phyloP scores from a whole-genome alignment of 2,797 vertebrate species.

The Galago senegalensis region DNA sequence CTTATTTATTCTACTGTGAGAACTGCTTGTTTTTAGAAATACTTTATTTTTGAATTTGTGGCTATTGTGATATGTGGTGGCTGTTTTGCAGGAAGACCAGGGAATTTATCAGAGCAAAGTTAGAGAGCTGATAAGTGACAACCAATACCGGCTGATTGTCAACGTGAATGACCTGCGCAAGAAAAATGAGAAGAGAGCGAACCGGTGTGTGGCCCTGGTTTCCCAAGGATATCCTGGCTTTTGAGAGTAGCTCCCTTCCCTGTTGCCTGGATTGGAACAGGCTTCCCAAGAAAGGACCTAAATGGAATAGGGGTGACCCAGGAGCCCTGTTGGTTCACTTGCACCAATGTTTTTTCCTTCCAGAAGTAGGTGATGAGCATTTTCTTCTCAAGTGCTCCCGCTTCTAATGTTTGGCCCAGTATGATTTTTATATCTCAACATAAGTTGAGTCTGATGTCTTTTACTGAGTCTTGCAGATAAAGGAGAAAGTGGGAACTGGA shows the following conservation, averaged over 20 bases:
- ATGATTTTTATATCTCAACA: background rate
- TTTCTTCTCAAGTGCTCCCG: background rate
- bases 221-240: background rate
- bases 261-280: background rate
- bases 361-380: background rate
- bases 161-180: slow-evolving; percentile 97
- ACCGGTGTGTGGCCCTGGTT: slow-evolving; percentile 88
- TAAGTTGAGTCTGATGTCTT: background rate
- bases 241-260: background rate
- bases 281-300: background rate
- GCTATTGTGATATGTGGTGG: background rate
- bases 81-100: slow-evolving; percentile 94
- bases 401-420: background rate
- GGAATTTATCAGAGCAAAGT: slow-evolving; percentile 97
- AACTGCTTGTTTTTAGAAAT: slow-evolving; percentile 11
- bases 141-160: slow-evolving; percentile 94
- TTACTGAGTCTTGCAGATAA: background rate
- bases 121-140: slow-evolving; percentile 97
- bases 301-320: background rate
- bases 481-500: background rate
- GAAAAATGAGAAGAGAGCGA: slow-evolving; percentile 95
- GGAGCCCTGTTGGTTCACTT: background rate
- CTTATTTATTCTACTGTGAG: background rate
- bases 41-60: background rate
- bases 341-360: background rate